Base-by-base conservation (phyloP, 2,113 vertebrate species). In the Nycticorax nycticorax region DNA sequence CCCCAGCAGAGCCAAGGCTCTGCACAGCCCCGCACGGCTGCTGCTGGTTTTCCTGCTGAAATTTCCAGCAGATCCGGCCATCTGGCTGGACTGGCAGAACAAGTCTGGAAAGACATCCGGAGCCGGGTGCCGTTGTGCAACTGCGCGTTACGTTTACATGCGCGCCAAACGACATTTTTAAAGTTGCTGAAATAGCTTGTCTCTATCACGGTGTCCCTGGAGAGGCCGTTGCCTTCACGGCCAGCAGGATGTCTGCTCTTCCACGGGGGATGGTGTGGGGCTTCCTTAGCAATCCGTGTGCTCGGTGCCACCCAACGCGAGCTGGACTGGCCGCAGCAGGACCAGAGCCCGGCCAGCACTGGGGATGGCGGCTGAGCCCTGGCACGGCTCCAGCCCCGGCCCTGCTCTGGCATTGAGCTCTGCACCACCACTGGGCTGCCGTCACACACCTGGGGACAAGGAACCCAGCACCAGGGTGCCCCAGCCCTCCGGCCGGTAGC, bases 31-130 rank as follows among this genome's bases (percentile, higher is more conserved):
- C 35, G 12, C 13, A 0, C 30, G 1, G 2, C 79, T 18, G 53
- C 88, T 47, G 35, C 23, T 35, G 59, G 15, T 18, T 53, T 20
- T 77, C 50, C 84, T 55, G 93, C 35, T 0, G 32, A 7, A 71
- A 33, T 59, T 89, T 85, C 86, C 79, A 48, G 75, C 62, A 43
- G 56, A 24, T 85, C 78, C 1, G 6, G 78, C 62, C 39, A 41
- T 12, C 93, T 18, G 68, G 92, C 92, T 11, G 48, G 95, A 97
- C 94, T 94, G 93, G 96, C 92, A 93, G 92, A 97, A 87, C 95
- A 20, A 78, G 95, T 94, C 92, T 81, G 90, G 39, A 79, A 56
- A 75, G 26, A 24, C 2, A 12, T 28, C 63, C 16, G 79, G 72
- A 94, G 81, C 77, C 0, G 26, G 59, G 45, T 4, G 50, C 63